These are phyloP conservation scores for Augochlora pura DNA, from an alignment of 1,140 invertebrate genomes.

Conservation along the genomic window DNA sequence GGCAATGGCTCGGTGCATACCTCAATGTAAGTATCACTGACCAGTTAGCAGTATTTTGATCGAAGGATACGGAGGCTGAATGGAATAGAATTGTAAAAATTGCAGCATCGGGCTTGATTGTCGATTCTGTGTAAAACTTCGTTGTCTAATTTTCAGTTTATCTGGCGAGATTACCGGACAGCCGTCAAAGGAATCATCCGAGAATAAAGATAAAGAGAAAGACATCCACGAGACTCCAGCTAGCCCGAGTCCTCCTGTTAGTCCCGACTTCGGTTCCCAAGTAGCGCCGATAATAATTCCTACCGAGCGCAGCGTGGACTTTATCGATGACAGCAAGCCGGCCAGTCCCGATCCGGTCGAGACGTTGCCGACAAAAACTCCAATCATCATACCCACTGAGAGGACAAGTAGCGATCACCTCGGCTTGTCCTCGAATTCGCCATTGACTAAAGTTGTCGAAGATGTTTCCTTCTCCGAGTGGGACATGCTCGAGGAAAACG, in stretches of 20 bases:
- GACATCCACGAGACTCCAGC: constrained; percentile 71
- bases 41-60: background rate
- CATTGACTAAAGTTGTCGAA: background rate
- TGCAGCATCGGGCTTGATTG: no score
- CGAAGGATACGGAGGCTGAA: no score
- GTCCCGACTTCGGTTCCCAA: constrained; percentile 58
- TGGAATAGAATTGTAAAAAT: no score
- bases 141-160: constrained; percentile 42
- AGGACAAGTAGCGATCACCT: constrained; percentile 13
- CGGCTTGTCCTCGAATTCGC: background rate
- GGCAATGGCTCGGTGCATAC: constrained; percentile 13
- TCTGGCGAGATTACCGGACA: constrained; percentile 3
- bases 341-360: constrained; percentile 55
- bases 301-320: constrained; percentile 68
- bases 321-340: constrained; percentile 40
- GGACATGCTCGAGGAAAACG: constrained; percentile 62
- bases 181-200: background rate
- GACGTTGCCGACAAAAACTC: constrained; percentile 47
- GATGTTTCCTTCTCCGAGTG: constrained; percentile 52
- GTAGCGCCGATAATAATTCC: constrained; percentile 74
- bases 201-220: background rate
- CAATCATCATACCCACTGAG: constrained; percentile 67
- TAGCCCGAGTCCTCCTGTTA: constrained; percentile 76
- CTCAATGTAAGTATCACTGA: constrained; percentile 39
- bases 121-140: background rate